Conservation (phyloP, 1,140 invertebrate genomes). For the Belonocnema kinseyi region DNA sequence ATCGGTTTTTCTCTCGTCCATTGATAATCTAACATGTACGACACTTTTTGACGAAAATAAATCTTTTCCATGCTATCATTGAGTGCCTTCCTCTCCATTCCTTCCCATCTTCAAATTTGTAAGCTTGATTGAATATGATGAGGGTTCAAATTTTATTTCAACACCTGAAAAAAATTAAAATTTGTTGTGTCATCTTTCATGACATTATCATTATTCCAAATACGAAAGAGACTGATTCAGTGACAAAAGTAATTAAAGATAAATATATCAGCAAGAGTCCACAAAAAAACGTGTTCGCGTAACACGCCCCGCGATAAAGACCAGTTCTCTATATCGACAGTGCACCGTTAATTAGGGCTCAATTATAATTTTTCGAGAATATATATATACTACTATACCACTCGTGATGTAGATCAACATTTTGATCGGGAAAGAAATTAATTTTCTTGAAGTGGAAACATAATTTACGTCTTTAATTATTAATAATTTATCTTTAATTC, state of each 20-base stretch:
- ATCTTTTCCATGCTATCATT: constrained; percentile 69
- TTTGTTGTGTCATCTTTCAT: background rate
- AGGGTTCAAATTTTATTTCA: background rate
- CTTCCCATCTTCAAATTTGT: too few species aligned
- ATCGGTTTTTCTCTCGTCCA: constrained; percentile 71
- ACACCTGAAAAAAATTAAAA: background rate
- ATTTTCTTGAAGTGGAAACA: too few species aligned
- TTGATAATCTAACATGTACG: constrained; percentile 69
- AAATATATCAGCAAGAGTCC: background rate
- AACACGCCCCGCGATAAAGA: background rate
- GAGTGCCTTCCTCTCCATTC: background rate
- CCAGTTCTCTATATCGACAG: background rate
- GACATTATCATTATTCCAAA: too few species aligned
- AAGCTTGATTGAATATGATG: too few species aligned
- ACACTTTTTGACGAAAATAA: constrained; percentile 72
- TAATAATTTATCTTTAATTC: too few species aligned
- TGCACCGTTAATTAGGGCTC: too few species aligned
- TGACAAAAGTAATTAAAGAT: background rate
- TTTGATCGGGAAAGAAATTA: too few species aligned
- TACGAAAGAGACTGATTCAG: background rate
- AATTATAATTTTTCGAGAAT: too few species aligned
- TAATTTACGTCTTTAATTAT: too few species aligned
- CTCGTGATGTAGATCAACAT: too few species aligned
- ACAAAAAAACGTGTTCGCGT: background rate
- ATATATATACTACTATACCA: too few species aligned